Conservation (phyloP, 2,888 invertebrate species). For the Tigriopus californicus region DNA sequence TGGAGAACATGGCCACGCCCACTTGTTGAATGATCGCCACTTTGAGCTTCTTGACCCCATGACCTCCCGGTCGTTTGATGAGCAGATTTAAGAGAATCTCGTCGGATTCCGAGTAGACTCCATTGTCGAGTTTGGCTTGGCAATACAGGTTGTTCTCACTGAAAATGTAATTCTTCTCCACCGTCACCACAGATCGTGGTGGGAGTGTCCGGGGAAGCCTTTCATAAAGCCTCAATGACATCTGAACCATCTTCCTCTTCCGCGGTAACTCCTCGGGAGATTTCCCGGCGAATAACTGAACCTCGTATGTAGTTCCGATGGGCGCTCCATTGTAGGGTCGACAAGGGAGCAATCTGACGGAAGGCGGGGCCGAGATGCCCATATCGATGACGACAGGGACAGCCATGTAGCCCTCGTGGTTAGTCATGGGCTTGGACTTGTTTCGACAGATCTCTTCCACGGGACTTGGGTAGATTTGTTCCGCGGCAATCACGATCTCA, state of each 20-base stretch:
- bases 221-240: constrained; percentile 33
- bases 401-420: constrained; percentile 24
- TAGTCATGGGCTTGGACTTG: not conserved
- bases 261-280: constrained; percentile 58
- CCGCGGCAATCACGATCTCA: constrained; percentile 80
- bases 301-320: constrained; percentile 75
- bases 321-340: constrained; percentile 78
- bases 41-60: constrained; percentile 29
- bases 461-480: constrained; percentile 52
- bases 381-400: constrained; percentile 39
- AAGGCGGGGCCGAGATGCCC: constrained; percentile 67
- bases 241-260: constrained; percentile 54
- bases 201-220: not conserved
- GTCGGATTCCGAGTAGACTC: not conserved
- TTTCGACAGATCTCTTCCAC: constrained; percentile 2
- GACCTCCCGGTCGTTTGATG: not conserved
- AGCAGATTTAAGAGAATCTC: not conserved
- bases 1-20: constrained; percentile 85
- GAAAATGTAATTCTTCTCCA: constrained; percentile 5
- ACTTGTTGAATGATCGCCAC: constrained; percentile 69
- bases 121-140: constrained; percentile 12
- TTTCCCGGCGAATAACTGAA: constrained; percentile 66
- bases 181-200: not conserved
- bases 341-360: constrained; percentile 71
- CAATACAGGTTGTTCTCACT: not conserved